Base-by-base conservation (phyloP, 1,140 invertebrate genomes). In the Vollenhovia emeryi region DNA sequence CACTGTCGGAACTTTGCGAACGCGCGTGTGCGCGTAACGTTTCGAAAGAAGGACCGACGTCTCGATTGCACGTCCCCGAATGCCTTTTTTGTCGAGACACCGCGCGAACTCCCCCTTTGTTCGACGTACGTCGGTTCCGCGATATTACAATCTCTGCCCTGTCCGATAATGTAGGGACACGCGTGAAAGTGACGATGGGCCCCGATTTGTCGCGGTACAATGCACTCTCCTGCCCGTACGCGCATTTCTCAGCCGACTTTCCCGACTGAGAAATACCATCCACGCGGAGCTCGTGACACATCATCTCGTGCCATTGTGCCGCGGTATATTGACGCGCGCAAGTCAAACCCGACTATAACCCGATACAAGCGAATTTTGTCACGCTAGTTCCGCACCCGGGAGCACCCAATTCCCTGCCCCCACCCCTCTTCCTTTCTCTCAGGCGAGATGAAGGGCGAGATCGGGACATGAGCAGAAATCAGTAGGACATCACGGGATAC, bases 401-500 rank as follows among this genome's bases (percentile, higher is more conserved):
- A 84, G 75, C 76, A 86, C 43, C 48, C 33, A 60, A 52, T 84
- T 21, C 21, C 27, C 69, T 27, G n/a, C n/a, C n/a, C n/a, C n/a
- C n/a, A n/a, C n/a, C 55, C n/a, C 11, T 48, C 15, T 11, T 7
- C 43, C 36, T 52, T 13, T 13, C 43, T 50, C 69, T 33, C 18
- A 15, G 15, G 21, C 59, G 62, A 66, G 33, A 36, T 45, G 69
- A 85, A 88, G 69, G 55, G 50, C 43, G n/a, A n/a, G n/a, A 24
- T n/a, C 52, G 59, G 69, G 36, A 88, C 84, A 87, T 66, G 60
- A 64, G 43, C 60, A 66, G 88, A 80, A 87, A 89, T 91, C 89
- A 88, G 85, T 76, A 78, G 86, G 73, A 87, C 73, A 89, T 90
- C 86, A 59, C 84, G 62, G 79, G 88, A 91, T 93, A 93, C 92